phyloP scores from a whole-genome alignment of 2,888 invertebrate genomes.

The Meteorus cinctellus region DNA sequence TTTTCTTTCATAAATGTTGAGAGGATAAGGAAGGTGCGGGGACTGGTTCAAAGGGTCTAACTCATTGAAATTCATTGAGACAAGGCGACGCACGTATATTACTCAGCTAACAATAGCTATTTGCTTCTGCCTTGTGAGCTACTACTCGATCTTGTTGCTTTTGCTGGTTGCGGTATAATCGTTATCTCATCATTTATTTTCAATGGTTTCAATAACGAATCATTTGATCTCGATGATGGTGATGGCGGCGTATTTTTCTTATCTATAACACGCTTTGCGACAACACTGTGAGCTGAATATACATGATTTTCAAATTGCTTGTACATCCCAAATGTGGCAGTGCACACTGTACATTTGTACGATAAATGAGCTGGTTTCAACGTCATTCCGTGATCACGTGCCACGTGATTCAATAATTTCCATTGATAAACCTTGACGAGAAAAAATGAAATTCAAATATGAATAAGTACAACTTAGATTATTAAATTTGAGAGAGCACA shows the following conservation, averaged over 20 bases:
- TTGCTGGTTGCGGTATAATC: conserved; percentile 88
- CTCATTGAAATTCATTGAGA: conserved; percentile 57
- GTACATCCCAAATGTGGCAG: conserved; percentile 96
- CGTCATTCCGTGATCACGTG: conserved; percentile 92
- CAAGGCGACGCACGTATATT: conserved; percentile 62
- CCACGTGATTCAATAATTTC: conserved; percentile 94
- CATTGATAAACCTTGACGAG: conserved; percentile 92
- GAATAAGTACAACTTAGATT: not conserved
- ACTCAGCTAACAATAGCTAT: conserved; percentile 71
- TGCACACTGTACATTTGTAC: conserved; percentile 96
- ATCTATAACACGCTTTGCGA: conserved; percentile 90
- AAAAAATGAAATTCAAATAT: conserved; percentile 5
- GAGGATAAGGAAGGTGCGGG: not conserved
- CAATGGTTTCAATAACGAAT: conserved; percentile 84
- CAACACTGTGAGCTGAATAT: conserved; percentile 93
- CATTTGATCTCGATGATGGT: conserved; percentile 74
- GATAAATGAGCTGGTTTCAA: conserved; percentile 94
- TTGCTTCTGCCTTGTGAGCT: conserved; percentile 67
- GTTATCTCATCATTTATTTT: conserved; percentile 93
- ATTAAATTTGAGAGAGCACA: not conserved
- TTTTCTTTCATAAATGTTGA: conserved; percentile 46
- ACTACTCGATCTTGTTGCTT: conserved; percentile 66
- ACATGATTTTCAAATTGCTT: conserved; percentile 96
- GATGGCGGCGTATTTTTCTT: conserved; percentile 78
- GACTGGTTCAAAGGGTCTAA: not conserved